phyloP scores from a whole-genome alignment of 37 sponge, comb jelly and placozoan species.

The Ephydatia muelleri region DNA sequence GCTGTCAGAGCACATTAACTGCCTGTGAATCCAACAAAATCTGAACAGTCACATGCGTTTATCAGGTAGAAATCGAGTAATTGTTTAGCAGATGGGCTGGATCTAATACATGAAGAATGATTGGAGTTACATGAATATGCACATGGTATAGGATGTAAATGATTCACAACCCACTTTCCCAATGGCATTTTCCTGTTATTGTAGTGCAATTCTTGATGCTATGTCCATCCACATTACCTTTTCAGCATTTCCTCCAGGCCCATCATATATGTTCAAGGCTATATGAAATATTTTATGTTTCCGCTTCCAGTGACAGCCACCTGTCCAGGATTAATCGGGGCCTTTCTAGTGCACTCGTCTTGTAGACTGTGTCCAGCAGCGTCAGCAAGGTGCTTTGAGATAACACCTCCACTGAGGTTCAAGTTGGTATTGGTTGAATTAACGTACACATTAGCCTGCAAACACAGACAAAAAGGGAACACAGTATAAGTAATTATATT shows the following conservation, averaged over 20 bases:
- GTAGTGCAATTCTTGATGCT: too few relatives aligned
- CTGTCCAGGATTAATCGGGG: conserved; percentile 33
- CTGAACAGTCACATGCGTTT: too few relatives aligned
- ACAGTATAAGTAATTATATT: neutral
- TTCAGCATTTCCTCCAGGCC: conserved; percentile 24
- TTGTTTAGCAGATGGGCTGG: too few relatives aligned
- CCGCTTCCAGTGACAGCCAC: conserved; percentile 54
- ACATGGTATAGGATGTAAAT: too few relatives aligned
- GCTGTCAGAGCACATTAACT: too few relatives aligned
- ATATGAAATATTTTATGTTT: conserved; percentile 51
- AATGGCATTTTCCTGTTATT: too few relatives aligned
- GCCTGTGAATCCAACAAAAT: too few relatives aligned
- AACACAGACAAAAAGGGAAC: neutral
- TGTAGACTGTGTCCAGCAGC: conserved; percentile 59
- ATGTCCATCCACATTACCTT: conserved; percentile 22
- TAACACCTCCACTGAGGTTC: conserved; percentile 42
- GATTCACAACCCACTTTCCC: too few relatives aligned
- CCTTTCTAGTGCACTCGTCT: conserved; percentile 43
- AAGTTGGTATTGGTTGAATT: conserved; percentile 53
- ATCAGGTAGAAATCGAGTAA: too few relatives aligned
- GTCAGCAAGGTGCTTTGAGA: conserved; percentile 35
- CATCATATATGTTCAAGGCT: conserved; percentile 34
- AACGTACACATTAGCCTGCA: conserved; percentile 70
- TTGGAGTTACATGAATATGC: too few relatives aligned
- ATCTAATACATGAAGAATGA: too few relatives aligned